Conservation (phyloP, 2,797 vertebrate genomes). For the Urocyon cinereoargenteus region DNA sequence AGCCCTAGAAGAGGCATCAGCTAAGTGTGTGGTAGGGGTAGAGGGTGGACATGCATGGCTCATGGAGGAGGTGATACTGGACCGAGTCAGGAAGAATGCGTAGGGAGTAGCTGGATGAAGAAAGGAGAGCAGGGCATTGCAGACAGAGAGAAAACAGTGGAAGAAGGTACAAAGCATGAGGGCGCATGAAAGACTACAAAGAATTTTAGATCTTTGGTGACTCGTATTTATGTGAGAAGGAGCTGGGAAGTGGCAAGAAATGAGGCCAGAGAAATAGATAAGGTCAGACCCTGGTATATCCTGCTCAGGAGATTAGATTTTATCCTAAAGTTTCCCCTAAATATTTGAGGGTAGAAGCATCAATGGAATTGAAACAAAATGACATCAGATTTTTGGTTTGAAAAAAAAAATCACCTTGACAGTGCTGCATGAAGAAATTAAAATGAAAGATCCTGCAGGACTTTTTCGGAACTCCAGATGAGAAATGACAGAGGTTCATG, state of each 20-base stretch:
- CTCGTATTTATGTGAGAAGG: not conserved
- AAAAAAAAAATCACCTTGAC: not conserved
- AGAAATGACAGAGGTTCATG: not conserved
- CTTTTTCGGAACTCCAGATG: not conserved
- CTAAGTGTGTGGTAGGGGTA: rapidly evolving
- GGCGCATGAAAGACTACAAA: not conserved
- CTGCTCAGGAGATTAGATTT: not conserved
- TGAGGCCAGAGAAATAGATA: not conserved
- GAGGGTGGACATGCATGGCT: not conserved
- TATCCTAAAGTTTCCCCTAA: not conserved
- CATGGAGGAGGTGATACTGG: not conserved
- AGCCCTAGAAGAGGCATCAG: not conserved
- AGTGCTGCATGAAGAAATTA: not conserved
- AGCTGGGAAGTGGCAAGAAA: not conserved
- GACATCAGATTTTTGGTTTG: not conserved
- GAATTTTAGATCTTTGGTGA: not conserved
- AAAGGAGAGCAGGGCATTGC: not conserved
- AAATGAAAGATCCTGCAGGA: not conserved
- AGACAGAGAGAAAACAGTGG: not conserved
- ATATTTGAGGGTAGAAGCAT: not conserved
- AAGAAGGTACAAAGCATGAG: no score
- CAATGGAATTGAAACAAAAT: not conserved
- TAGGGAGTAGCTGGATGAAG: no score
- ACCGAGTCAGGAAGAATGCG: rapidly evolving
- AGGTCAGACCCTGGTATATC: not conserved